Evolutionary conservation across 2,888 invertebrate species (phyloP).

Genomic region (Ptilodon capucinus): DNA sequence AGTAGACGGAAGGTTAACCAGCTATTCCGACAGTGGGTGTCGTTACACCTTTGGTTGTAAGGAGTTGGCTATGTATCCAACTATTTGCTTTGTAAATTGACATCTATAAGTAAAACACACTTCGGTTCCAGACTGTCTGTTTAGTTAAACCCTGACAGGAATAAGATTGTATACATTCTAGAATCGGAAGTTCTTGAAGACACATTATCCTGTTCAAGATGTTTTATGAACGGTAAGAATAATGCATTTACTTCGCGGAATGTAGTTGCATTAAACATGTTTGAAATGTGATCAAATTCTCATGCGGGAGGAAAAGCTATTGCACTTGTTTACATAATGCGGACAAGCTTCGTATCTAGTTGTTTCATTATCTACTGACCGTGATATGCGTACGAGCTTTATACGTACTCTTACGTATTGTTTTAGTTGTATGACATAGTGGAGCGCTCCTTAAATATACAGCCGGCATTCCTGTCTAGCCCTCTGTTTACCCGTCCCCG

Average conservation of each 20-base stretch:
- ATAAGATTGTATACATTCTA: no score
- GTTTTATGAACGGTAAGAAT: not conserved
- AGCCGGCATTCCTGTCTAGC: slow-evolving; percentile 63
- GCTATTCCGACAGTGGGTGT: slow-evolving; percentile 5
- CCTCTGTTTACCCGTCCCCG: slow-evolving; percentile 63
- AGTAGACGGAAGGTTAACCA: slow-evolving; percentile 12
- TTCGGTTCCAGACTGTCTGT: not conserved
- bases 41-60: slow-evolving; percentile 10
- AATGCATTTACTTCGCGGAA: slow-evolving; percentile 8
- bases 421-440: slow-evolving; percentile 15
- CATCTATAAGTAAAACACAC: not conserved
- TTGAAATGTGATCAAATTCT: slow-evolving; percentile 9
- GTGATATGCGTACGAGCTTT: not conserved
- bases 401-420: not conserved
- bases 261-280: slow-evolving; percentile 3
- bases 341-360: slow-evolving; percentile 16
- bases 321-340: slow-evolving; percentile 8
- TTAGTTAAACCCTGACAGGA: no score
- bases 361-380: slow-evolving; percentile 15
- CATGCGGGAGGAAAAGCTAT: slow-evolving; percentile 7
- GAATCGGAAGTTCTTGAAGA: no score
- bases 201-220: not conserved
- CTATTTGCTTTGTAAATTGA: not conserved
- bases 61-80: slow-evolving; percentile 1
- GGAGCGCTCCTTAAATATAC: slow-evolving; percentile 45